Conservation (phyloP, 2,797 vertebrate genomes). For the Lycodopsis pacificus region DNA sequence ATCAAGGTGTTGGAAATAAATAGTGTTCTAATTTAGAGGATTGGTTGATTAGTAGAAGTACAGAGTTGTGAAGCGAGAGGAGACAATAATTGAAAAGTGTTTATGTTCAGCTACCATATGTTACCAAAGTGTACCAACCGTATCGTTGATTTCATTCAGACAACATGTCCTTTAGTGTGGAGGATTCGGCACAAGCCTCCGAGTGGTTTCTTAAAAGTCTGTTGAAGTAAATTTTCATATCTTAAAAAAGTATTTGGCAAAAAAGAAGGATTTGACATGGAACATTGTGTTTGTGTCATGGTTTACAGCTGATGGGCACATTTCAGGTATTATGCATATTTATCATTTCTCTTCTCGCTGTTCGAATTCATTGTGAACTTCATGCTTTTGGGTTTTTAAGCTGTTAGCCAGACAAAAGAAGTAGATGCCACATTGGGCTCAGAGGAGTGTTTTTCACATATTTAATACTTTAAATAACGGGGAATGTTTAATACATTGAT, state of each 20-base stretch:
- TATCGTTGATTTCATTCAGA: background rate
- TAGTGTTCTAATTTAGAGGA: fast-evolving
- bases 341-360: background rate
- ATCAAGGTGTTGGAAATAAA: background rate
- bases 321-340: background rate
- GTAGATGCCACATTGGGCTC: background rate
- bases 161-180: background rate
- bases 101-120: background rate
- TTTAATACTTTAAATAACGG: background rate
- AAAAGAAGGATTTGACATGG: background rate
- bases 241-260: background rate
- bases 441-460: background rate
- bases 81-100: no score
- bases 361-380: background rate
- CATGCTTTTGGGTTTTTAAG: background rate
- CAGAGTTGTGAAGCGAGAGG: background rate
- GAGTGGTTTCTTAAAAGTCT: background rate
- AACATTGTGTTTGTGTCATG: background rate
- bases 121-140: background rate
- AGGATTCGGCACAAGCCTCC: background rate
- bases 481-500: background rate
- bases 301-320: background rate
- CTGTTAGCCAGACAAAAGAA: background rate
- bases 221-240: background rate
- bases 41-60: background rate